phyloP scores from a whole-genome alignment of 2,113 vertebrate species.

The Oryzias curvinotus region DNA sequence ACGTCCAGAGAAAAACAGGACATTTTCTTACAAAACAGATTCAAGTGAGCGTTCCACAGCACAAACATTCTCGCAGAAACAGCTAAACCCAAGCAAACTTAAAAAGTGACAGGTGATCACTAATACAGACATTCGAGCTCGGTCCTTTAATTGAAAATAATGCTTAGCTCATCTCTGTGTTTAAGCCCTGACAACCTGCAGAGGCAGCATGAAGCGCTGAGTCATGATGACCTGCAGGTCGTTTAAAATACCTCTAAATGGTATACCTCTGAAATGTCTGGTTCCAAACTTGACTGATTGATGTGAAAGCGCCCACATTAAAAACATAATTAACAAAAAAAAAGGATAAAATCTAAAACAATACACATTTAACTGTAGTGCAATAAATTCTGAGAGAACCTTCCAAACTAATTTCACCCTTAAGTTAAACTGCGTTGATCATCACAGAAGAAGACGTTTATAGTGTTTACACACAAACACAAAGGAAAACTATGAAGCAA shows the following conservation, averaged over 20 bases:
- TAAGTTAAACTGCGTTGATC: not conserved
- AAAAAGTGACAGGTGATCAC: not conserved
- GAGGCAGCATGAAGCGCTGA: no score
- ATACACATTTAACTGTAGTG: constrained; percentile 63
- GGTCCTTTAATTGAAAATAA: constrained; percentile 1
- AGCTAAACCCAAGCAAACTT: constrained; percentile 5
- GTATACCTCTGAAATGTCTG: constrained; percentile 27
- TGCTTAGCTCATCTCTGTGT: no score
- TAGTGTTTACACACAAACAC: no score
- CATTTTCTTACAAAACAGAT: not conserved
- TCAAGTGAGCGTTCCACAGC: constrained; percentile 7
- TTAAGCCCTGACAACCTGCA: no score
- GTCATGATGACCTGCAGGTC: no score
- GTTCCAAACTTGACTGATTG: not conserved
- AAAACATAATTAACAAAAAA: constrained; percentile 7
- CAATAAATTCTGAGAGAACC: constrained; percentile 57
- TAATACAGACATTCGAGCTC: not conserved
- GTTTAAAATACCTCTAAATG: no score
- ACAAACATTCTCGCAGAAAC: not conserved
- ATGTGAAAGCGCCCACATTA: constrained; percentile 33
- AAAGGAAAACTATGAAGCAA: no score
- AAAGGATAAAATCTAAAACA: constrained; percentile 21
- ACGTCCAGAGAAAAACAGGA: not conserved
- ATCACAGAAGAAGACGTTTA: constrained; percentile 3
- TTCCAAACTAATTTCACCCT: constrained; percentile 14